Base-by-base conservation (phyloP, 2,888 invertebrate species). In the Cordilura impudica region DNA sequence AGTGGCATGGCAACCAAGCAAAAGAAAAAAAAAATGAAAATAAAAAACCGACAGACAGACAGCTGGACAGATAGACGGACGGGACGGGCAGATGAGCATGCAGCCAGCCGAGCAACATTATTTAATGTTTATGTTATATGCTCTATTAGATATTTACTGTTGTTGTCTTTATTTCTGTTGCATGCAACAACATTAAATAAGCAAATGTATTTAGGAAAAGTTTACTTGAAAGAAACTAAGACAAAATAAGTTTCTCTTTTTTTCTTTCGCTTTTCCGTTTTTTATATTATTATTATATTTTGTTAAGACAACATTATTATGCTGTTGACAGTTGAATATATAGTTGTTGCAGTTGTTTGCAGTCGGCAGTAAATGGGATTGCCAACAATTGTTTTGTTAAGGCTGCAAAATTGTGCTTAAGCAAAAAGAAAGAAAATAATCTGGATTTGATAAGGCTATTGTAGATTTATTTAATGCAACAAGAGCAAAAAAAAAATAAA, bases 101-200 rank as follows among this genome's bases (percentile, higher is more conserved):
- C 63, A 39, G 60, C 60, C 71, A 71, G 61, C 66, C 61, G 23
- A 61, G 67, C 72, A 72, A 49, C 72, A 72, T 67, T 78, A 78
- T 78, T 78, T 78, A 61, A 72, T 72, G 61, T 72, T 78, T 78
- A 35, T 72, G 78, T 67, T 78, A 56, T 67, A 53, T 72, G 78
- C 67, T 63, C 78, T 67, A 78, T 72, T 78, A 78, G 72, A 72
- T 74, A 67, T 61, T 67, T 67, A 54, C 67, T 43, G 67, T 67
- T 67, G 60, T 60, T 74, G 60, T 67, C 60, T 18, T 74, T 19
- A 45, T 54, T 35, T 47, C 39, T 61, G 51, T 51, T 67, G 67
- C 51, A 66, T 49, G 58, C 56, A 66, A 58, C 66, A 73, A 66
- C 8, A 66, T 43, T 21, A 58, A 54, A 58, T 58, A 66, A 73